Conservation (phyloP, 2,113 vertebrate species). For the Cepphus grylle region DNA sequence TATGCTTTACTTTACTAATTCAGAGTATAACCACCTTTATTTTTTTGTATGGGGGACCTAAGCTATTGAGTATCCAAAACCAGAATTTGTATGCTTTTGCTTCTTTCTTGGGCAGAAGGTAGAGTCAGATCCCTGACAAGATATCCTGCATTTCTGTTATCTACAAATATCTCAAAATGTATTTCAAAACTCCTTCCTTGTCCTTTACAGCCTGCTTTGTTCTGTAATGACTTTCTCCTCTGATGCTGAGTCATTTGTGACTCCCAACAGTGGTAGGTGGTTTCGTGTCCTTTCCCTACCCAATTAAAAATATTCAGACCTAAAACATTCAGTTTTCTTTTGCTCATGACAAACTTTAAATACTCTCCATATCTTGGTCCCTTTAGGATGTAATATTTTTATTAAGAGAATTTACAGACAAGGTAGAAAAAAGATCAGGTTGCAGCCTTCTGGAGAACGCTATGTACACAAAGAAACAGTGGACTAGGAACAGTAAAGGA, state of each 20-base stretch:
- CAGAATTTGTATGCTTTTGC: background rate
- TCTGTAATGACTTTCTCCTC: background rate
- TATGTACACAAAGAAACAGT: background rate
- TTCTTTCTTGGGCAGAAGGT: background rate
- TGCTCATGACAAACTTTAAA: background rate
- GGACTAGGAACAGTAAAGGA: background rate
- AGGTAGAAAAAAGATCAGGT: background rate
- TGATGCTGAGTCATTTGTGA: background rate
- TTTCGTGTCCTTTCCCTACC: background rate
- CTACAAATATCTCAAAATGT: background rate
- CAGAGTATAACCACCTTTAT: background rate
- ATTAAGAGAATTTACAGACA: background rate
- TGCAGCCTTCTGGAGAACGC: background rate
- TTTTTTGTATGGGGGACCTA: fast-evolving
- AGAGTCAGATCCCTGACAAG: background rate
- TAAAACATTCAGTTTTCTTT: background rate
- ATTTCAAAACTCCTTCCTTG: background rate
- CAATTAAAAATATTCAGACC: background rate
- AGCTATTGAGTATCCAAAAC: background rate
- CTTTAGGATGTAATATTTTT: background rate
- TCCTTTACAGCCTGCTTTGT: background rate
- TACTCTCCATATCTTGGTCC: background rate
- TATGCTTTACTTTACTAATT: background rate
- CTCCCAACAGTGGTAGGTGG: background rate
- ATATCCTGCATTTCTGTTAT: background rate